These are phyloP conservation scores for Channallabes apus DNA, from an alignment of 2,797 vertebrate species.

Conservation along the genomic window DNA sequence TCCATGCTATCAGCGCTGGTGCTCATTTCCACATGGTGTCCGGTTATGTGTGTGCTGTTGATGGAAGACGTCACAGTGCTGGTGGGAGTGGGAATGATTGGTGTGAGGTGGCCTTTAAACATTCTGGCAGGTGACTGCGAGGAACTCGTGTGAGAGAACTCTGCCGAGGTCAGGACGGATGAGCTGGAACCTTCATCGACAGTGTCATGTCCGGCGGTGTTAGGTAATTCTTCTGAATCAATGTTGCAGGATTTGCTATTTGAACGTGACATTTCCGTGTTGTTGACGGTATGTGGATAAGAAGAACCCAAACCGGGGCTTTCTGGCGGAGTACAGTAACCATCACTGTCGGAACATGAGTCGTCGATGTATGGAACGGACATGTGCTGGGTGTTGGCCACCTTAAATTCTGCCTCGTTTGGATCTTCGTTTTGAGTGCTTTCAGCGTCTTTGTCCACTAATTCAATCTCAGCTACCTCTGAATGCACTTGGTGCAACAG, in stretches of 20 bases:
- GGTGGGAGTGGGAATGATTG: background rate
- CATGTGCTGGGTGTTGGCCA: background rate
- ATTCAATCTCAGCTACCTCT: background rate
- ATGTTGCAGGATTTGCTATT: background rate
- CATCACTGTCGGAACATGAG: conserved; percentile 40
- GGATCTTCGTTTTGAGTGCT: background rate
- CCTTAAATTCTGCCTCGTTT: background rate
- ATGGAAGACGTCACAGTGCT: background rate
- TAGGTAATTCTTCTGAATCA: background rate
- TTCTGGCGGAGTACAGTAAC: conserved; percentile 46
- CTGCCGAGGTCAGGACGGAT: background rate
- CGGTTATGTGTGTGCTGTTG: background rate
- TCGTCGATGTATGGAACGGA: conserved; percentile 33
- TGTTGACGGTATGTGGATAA: background rate
- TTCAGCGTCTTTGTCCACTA: background rate
- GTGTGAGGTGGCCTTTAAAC: background rate
- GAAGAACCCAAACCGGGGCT: conserved; percentile 4
- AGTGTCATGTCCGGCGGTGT: background rate
- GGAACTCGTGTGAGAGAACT: background rate
- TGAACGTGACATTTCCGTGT: background rate
- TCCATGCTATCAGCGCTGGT: background rate
- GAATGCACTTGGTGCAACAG: background rate
- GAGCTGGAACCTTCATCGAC: background rate
- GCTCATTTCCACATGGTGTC: background rate
- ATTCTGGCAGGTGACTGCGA: background rate